Conservation (phyloP, 2,113 vertebrate genomes). For the Nycticorax nycticorax region DNA sequence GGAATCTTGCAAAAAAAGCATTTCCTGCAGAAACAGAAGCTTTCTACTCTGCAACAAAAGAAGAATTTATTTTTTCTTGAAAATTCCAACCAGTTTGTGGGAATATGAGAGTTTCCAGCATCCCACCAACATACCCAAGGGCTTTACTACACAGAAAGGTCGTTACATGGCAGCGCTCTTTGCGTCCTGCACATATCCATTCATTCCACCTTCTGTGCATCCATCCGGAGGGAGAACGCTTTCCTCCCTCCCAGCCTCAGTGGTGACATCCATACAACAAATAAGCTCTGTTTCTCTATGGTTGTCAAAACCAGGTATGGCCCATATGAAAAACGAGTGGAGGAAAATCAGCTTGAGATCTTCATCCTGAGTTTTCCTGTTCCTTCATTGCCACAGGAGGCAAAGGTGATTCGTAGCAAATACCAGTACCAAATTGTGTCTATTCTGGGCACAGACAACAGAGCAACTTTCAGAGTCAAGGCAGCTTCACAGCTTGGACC, state of each 20-base stretch:
- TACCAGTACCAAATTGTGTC: accelerated
- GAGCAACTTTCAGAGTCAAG: neutral
- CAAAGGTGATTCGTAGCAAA: neutral
- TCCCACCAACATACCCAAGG: neutral
- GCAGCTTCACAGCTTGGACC: neutral
- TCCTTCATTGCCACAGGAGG: accelerated
- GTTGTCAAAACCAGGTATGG: neutral
- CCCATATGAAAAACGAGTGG: neutral
- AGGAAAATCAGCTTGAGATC: neutral
- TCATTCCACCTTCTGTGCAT: neutral
- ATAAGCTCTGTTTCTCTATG: neutral
- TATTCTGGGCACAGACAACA: neutral
- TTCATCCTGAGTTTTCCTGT: neutral
- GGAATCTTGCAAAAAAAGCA: neutral
- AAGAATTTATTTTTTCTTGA: neutral
- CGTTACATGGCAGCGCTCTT: neutral
- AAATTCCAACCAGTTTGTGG: neutral
- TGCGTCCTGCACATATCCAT: neutral
- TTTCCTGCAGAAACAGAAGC: neutral
- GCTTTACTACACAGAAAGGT: neutral
- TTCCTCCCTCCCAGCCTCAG: neutral
- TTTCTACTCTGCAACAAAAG: neutral
- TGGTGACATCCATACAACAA: neutral
- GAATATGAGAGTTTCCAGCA: neutral
- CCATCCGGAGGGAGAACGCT: neutral